Conservation (phyloP, 2,888 invertebrate genomes). For the Orgyia antiqua region DNA sequence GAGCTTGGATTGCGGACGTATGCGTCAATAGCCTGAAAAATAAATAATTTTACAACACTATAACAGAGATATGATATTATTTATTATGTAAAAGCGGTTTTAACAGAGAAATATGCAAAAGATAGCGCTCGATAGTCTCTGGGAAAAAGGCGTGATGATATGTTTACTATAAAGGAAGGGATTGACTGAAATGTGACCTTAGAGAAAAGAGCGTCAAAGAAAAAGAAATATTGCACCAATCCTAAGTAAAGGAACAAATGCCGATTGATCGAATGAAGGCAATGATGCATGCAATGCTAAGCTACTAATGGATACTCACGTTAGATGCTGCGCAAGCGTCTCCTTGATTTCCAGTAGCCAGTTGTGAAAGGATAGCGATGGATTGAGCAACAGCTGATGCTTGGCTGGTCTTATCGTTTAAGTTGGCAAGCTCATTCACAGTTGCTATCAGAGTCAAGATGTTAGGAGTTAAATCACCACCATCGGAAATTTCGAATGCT, state of each 20-base stretch:
- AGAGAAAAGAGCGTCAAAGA: too few relatives aligned
- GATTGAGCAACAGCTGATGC: constrained; percentile 34
- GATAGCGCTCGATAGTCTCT: too few relatives aligned
- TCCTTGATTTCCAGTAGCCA: constrained; percentile 43
- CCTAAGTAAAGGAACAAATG: too few relatives aligned
- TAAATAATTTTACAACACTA: not conserved
- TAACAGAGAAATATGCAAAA: too few relatives aligned
- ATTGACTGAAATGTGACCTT: too few relatives aligned
- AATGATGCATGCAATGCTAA: too few relatives aligned
- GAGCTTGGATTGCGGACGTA: constrained; percentile 30
- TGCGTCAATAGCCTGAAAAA: constrained; percentile 41
- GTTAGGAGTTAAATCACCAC: constrained; percentile 39
- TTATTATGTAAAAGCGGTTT: too few relatives aligned
- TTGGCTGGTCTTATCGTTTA: constrained; percentile 25
- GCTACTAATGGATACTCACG: too few relatives aligned
- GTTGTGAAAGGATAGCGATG: constrained; percentile 33
- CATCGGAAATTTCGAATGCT: constrained; percentile 32
- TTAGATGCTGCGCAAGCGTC: constrained; percentile 46
- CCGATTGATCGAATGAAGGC: too few relatives aligned
- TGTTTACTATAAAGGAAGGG: too few relatives aligned
- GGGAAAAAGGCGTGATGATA: too few relatives aligned
- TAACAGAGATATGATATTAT: not conserved
- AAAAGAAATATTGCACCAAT: too few relatives aligned
- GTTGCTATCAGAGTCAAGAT: constrained; percentile 24
- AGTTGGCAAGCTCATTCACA: constrained; percentile 34